Conservation (phyloP, 2,113 vertebrate genomes). For the Astur gentilis region DNA sequence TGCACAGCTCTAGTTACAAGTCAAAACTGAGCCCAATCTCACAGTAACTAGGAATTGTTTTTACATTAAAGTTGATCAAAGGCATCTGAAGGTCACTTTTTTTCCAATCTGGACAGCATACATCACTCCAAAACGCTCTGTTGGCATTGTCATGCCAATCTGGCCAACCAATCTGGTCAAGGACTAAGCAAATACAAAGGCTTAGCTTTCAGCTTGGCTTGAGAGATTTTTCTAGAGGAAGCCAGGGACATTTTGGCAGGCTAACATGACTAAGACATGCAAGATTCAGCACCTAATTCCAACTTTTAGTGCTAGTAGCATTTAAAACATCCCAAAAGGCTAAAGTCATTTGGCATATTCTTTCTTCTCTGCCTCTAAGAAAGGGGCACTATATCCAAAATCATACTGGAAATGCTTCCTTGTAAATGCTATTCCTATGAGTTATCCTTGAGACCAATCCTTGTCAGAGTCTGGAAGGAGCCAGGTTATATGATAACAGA, state of each 20-base stretch:
- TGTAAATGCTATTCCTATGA: background rate
- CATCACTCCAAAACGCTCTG: background rate
- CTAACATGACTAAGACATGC: background rate
- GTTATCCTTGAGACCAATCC: background rate
- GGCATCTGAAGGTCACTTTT: background rate
- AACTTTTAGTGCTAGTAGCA: background rate
- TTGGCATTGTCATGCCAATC: conserved; percentile 50
- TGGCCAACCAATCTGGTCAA: conserved; percentile 55
- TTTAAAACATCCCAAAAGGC: background rate
- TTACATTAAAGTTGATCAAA: conserved; percentile 43
- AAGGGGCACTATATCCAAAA: background rate
- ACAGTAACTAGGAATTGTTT: conserved; percentile 55
- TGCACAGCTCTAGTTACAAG: background rate
- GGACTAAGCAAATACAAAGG: conserved; percentile 42
- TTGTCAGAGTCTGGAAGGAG: background rate
- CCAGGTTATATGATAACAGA: background rate
- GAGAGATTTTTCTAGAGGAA: conserved; percentile 36
- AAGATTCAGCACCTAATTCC: background rate
- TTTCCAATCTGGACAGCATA: background rate
- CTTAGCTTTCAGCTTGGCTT: conserved; percentile 47
- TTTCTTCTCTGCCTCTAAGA: background rate
- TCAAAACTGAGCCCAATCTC: conserved; percentile 36
- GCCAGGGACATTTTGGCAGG: background rate
- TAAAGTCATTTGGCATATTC: background rate
- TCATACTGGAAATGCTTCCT: background rate